Base-by-base conservation (phyloP, 2,113 vertebrate genomes). In the Pimephales promelas region DNA sequence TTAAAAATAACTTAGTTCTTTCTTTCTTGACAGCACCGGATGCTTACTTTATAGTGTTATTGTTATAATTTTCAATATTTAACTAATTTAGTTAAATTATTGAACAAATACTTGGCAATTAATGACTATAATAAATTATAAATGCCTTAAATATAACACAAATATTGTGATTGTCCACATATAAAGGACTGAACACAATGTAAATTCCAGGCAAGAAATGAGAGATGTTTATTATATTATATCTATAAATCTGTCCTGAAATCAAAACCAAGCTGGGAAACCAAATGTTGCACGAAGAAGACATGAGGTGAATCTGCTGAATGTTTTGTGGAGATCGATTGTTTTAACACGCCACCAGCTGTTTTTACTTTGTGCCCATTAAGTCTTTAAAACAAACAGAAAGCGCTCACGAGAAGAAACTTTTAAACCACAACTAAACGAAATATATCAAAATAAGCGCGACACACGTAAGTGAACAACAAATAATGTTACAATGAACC, bases 151-250 rank as follows among this genome's bases (percentile, higher is more conserved):
- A 72, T 14, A 26, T 6, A 71, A 47, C 10, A 74, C 3, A 71
- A n/a, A 71, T 34, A 13, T 24, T 71, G 20, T 11, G 26, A 56
- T 11, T 36, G 11, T 26, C 14, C 4, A 56, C 24, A 73, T 28
- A 73, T 43, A 43, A 54, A 40, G 34, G 0, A 14, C 10, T 45
- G 40, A 71, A 28, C 3, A 18, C 7, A 36, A 36, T 36, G 56
- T 1, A 54, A 9, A 3, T 13, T 5, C 2, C 20, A 47, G 10
- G 90, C 90, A 89, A 36, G 8, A 20, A 22, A 68, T 40, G 9
- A 40, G 3, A 66, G 18, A 36, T 36, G 64, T 10, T 43, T 43
- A 43, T 20, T 0, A 7, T 71, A 24, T 24, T n/a, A 24, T 7
- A 13, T 7, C 1, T 0, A 34, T 22, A 54, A 74, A 34, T 10